Percentiles rank a stretch among this genome's conserved stretches.
These are phyloP conservation scores for Mesochorus sp. DNA, from an alignment of 2,888 invertebrate species.

Conservation along the genomic window DNA sequence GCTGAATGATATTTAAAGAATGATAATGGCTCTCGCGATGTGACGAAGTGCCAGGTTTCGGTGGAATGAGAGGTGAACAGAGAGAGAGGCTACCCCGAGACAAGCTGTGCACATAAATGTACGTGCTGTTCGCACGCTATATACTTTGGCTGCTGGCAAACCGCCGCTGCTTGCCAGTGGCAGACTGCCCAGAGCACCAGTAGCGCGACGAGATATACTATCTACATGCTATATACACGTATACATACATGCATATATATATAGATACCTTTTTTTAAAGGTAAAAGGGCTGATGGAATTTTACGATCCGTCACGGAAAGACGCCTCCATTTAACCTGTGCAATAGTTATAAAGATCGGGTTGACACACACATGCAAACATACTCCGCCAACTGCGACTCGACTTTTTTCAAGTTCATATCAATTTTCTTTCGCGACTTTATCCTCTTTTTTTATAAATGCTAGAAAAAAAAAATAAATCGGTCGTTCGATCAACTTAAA, in stretches of 20 bases:
- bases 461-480: no score
- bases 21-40: constrained; percentile 58
- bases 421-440: neutral
- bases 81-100: constrained; percentile 33
- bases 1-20: constrained; percentile 61
- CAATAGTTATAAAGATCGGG: constrained; percentile 42
- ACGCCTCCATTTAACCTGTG: constrained; percentile 45
- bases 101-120: constrained; percentile 65
- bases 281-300: constrained; percentile 43
- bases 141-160: constrained; percentile 42
- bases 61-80: constrained; percentile 2
- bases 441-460: neutral
- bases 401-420: constrained; percentile 25
- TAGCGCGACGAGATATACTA: constrained; percentile 27
- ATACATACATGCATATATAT: neutral
- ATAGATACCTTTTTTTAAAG: constrained; percentile 2
- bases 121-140: constrained; percentile 57
- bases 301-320: constrained; percentile 52
- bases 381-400: constrained; percentile 40
- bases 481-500: no score
- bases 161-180: constrained; percentile 49
- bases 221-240: constrained; percentile 27
- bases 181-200: constrained; percentile 54
- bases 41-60: constrained; percentile 59
- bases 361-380: constrained; percentile 27